A percentile compares a stretch with the other conserved stretches of the same genome.
Evolutionary conservation across 2,113 vertebrate species (phyloP).

Genomic region (Thunnus thynnus): DNA sequence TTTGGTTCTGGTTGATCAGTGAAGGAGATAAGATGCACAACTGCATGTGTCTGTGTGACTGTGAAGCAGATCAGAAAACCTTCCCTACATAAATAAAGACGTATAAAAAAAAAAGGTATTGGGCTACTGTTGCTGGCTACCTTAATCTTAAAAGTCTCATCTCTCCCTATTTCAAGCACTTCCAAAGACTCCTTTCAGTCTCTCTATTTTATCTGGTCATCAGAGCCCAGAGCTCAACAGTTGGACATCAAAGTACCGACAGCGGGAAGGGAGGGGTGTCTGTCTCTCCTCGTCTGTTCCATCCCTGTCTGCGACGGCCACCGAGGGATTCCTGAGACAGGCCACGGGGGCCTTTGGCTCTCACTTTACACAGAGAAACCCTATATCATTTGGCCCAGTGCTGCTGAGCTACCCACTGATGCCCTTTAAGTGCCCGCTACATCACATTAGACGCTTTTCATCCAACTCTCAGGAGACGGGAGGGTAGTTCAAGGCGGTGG

Average conservation of each 20-base stretch:
- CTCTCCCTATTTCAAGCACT: conserved; percentile 57
- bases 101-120: conserved; percentile 17
- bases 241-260: conserved; percentile 81
- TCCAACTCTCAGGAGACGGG: conserved; percentile 63
- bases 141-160: conserved; percentile 64
- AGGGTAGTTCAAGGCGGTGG: conserved; percentile 34
- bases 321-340: conserved; percentile 70
- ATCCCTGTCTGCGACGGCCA: conserved; percentile 68
- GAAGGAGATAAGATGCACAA: neutral
- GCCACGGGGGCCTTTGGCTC: conserved; percentile 65
- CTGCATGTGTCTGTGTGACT: neutral
- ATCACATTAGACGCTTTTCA: conserved; percentile 73
- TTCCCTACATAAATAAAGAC: conserved; percentile 8
- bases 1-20: neutral
- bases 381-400: conserved; percentile 61
- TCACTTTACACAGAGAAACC: conserved; percentile 82
- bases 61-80: conserved; percentile 9
- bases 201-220: conserved; percentile 79
- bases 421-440: conserved; percentile 63
- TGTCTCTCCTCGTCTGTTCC: conserved; percentile 71
- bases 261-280: conserved; percentile 71
- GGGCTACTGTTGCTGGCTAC: conserved; percentile 39
- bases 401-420: conserved; percentile 56
- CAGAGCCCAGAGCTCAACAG: conserved; percentile 79
- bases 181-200: conserved; percentile 71